Evolutionary conservation across 1,140 invertebrate species (phyloP), one percentile per base, ranked within the genome.

Genomic region (Spodoptera litura): DNA sequence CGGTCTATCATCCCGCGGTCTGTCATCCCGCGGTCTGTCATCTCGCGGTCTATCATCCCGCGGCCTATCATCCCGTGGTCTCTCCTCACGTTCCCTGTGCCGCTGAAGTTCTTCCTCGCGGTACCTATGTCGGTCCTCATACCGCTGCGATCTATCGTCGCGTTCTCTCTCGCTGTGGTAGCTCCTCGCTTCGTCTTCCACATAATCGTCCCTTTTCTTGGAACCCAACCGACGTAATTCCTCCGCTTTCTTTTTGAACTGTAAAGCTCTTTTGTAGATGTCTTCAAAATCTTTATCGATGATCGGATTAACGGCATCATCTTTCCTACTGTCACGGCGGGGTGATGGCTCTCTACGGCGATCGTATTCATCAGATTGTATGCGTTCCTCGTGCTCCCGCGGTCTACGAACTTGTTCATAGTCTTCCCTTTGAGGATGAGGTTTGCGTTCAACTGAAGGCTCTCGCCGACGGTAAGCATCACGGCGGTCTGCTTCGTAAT

Each of bases 221-320:
- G 38, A 53, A 20, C 71, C 76, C 77, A 77, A 51, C 83, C 85
- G 83, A 49, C 79, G 85, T 71, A 88, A 81, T 64, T 90, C 82
- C 62, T 93, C 86, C 15, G 91, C 82, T 79, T 91, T 93, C 55
- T 88, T 90, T 15, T 85, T 88, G 52, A 92, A 88, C 59, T 91
- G 89, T 11, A 84, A 83, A 11, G 91, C 86, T 76, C 90, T 84
- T 25, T 91, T 89, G 64, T 91, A 93, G n/a, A 93, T 87, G 72
- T 92, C 89, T 73, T 93, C 89, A 35, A 92, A 88, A 66, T 94
- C 91, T 73, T 89, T 88, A 59, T 93, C 85, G 53, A 35, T 84
- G 70, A 27, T 86, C 81, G 15, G 38, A 58, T 49, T 86, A 82
- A 9, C 27, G 51, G 52, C 81, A 10, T 25, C 66, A 83, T 66